phyloP scores from a whole-genome alignment of 2,113 vertebrate species.

The Acrocephalus arundinaceus region DNA sequence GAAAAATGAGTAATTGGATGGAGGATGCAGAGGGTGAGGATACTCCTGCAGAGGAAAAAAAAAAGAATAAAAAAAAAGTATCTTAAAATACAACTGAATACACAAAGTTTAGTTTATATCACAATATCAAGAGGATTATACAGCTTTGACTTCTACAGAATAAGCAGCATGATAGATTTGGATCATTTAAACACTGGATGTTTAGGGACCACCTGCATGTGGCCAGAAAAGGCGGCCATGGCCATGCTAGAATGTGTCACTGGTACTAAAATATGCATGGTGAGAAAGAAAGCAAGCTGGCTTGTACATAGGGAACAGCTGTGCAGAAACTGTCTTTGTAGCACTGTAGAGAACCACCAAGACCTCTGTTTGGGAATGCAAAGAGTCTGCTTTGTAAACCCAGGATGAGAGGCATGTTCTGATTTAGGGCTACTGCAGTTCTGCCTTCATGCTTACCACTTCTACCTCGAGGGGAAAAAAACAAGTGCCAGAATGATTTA shows the following conservation, averaged over 20 bases:
- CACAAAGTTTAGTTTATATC: not conserved
- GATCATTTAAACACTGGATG: not conserved
- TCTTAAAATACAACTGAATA: not conserved
- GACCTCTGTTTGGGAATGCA: slow-evolving; percentile 34
- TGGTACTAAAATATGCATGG: not conserved
- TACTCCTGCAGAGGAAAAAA: not conserved
- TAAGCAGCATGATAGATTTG: rapidly evolving
- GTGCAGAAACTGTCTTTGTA: slow-evolving; percentile 25
- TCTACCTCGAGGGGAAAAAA: slow-evolving; percentile 70
- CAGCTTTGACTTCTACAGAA: not conserved
- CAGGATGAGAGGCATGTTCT: slow-evolving; percentile 32
- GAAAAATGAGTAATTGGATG: not conserved
- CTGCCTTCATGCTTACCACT: slow-evolving; percentile 53
- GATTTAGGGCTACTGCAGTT: slow-evolving; percentile 63
- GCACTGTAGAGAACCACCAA: not conserved
- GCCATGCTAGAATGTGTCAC: not conserved
- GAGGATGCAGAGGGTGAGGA: not conserved
- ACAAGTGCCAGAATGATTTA: slow-evolving; percentile 71
- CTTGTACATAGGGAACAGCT: not conserved
- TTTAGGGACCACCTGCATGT: not conserved
- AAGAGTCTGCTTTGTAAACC: slow-evolving; percentile 50
- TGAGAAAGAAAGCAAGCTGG: not conserved
- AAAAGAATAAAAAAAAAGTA: not conserved
- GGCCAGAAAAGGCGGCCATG: not conserved
- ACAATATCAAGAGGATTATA: not conserved